phyloP scores from a whole-genome alignment of 2,888 invertebrate species.

The Spisula solida region DNA sequence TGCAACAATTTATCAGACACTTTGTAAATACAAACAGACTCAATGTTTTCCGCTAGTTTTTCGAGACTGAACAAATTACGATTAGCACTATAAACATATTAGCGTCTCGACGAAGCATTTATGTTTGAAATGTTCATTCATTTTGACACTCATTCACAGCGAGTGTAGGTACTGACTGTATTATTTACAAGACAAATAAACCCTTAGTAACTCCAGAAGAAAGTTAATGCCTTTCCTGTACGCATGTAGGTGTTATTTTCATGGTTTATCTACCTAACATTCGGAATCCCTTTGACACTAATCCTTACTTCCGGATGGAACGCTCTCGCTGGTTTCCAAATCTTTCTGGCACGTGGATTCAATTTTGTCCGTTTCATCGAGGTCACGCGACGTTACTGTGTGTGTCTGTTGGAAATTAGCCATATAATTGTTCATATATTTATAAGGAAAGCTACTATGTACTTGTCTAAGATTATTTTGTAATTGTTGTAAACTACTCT shows the following conservation, averaged over 20 bases:
- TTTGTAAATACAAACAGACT: neutral
- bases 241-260: conserved; percentile 57
- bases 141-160: conserved; percentile 30
- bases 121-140: conserved; percentile 15
- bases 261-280: conserved; percentile 55
- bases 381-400: conserved; percentile 55
- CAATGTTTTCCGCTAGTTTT: neutral
- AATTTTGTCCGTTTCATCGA: conserved; percentile 51
- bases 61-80: neutral
- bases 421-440: conserved; percentile 64
- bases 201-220: conserved; percentile 30
- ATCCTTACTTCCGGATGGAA: conserved; percentile 65
- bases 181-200: conserved; percentile 65
- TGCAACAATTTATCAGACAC: conserved; percentile 14
- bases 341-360: conserved; percentile 66
- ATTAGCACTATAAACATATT: conserved; percentile 19
- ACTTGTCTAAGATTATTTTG: conserved; percentile 65
- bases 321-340: conserved; percentile 54
- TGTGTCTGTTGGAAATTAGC: conserved; percentile 62
- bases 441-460: conserved; percentile 59
- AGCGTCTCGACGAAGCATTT: conserved; percentile 3
- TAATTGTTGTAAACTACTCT: conserved; percentile 63
- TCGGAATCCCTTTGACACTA: conserved; percentile 59
- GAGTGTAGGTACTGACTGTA: conserved; percentile 15
- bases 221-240: conserved; percentile 53